phyloP scores from a whole-genome alignment of 2,888 invertebrate species.

The Brenthis ino region DNA sequence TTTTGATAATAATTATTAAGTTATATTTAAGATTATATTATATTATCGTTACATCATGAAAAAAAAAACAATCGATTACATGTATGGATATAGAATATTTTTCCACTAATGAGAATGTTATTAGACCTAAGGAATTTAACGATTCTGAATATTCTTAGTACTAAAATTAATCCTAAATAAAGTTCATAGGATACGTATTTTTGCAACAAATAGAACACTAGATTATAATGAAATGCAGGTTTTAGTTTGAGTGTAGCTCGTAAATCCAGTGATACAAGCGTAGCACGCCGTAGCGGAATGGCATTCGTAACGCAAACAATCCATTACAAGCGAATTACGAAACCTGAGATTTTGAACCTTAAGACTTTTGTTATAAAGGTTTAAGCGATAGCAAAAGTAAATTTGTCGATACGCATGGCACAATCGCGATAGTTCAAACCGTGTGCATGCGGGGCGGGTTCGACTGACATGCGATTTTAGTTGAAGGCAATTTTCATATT shows the following conservation, averaged over 20 bases:
- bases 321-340: constrained; percentile 1
- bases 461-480: constrained; percentile 35
- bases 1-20: too few species aligned
- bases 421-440: constrained; percentile 34
- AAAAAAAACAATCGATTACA: too few species aligned
- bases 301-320: constrained; percentile 38
- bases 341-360: constrained; percentile 14
- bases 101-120: too few species aligned
- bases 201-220: constrained; percentile 14
- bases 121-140: too few species aligned
- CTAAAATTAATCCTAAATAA: not conserved
- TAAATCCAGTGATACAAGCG: constrained; percentile 43
- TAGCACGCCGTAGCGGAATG: constrained; percentile 39
- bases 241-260: constrained; percentile 37
- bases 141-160: too few species aligned
- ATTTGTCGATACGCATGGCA: constrained; percentile 22
- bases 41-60: too few species aligned
- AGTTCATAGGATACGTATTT: not conserved
- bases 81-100: too few species aligned
- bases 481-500: constrained; percentile 17
- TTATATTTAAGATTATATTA: too few species aligned
- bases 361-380: not conserved
- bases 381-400: constrained; percentile 1
- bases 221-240: constrained; percentile 18
- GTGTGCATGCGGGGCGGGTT: constrained; percentile 31